Percentiles rank a stretch among this genome's conserved stretches.
These are phyloP conservation scores for Aptenodytes forsteri DNA, from an alignment of 2,113 vertebrate genomes.

Conservation along the genomic window DNA sequence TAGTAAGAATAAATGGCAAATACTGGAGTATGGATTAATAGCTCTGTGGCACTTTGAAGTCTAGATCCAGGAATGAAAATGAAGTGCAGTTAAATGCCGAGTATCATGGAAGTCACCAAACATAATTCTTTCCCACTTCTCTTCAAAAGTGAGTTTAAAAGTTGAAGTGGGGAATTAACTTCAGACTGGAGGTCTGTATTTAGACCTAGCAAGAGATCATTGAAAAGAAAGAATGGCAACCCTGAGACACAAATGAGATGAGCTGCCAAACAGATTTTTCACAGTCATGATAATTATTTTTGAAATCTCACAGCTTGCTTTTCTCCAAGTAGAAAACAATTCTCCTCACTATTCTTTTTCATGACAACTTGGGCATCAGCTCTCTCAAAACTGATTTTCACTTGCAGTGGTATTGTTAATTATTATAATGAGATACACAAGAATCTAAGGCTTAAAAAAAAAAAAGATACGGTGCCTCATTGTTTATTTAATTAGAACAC, in stretches of 20 bases:
- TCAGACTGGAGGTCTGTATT: slow-evolving; percentile 54
- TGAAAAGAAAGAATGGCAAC: slow-evolving; percentile 41
- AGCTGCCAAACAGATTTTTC: slow-evolving; percentile 58
- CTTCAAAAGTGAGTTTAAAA: slow-evolving; percentile 37
- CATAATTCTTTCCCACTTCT: background rate
- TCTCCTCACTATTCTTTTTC: slow-evolving; percentile 53
- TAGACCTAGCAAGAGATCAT: slow-evolving; percentile 56
- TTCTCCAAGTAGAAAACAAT: slow-evolving; percentile 47
- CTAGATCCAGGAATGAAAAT: background rate
- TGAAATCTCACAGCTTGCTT: slow-evolving; percentile 57
- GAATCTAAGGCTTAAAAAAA: background rate
- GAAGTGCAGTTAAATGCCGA: background rate
- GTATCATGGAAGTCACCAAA: slow-evolving; percentile 5
- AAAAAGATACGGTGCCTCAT: slow-evolving; percentile 1
- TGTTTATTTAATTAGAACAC: slow-evolving; percentile 56
- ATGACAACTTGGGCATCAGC: background rate
- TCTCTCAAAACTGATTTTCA: slow-evolving; percentile 30
- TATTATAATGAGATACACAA: slow-evolving; percentile 1
- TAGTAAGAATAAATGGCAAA: background rate
- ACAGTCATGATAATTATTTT: slow-evolving; percentile 58
- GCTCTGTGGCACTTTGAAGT: slow-evolving; percentile 9
- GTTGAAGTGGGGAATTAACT: slow-evolving; percentile 55
- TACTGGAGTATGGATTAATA: background rate
- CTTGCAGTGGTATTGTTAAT: slow-evolving; percentile 36
- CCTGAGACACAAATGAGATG: slow-evolving; percentile 30